phyloP scores from a whole-genome alignment of 2,113 vertebrate species.

The Lampris megalopsis region DNA sequence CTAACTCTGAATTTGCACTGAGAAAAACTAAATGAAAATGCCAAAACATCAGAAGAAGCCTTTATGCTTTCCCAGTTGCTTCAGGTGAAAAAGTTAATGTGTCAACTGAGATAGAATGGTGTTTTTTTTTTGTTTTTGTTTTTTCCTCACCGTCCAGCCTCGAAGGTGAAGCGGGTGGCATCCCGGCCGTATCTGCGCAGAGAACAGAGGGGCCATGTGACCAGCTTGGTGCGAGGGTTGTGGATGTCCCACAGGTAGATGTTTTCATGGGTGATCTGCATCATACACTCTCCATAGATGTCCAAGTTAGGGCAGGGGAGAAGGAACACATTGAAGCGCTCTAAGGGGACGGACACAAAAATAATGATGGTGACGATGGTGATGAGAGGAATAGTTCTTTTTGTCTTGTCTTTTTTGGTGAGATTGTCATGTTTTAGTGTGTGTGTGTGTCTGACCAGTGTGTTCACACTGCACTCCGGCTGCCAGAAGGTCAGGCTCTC shows the following conservation, averaged over 20 bases:
- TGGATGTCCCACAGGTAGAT: slow-evolving; percentile 98
- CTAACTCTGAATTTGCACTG: no score
- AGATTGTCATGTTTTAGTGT: not conserved
- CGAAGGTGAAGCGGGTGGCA: slow-evolving; percentile 94
- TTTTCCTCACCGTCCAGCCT: slow-evolving; percentile 88
- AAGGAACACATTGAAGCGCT: slow-evolving; percentile 95
- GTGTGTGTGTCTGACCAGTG: slow-evolving; percentile 81
- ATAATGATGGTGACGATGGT: no score
- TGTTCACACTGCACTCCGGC: slow-evolving; percentile 96
- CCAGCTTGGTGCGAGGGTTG: slow-evolving; percentile 92
- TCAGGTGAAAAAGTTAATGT: no score
- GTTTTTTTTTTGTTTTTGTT: no score
- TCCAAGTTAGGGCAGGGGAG: slow-evolving; percentile 94
- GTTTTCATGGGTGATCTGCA: slow-evolving; percentile 97
- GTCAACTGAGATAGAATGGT: not conserved
- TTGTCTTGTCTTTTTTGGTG: no score
- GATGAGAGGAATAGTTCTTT: no score
- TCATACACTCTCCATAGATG: slow-evolving; percentile 95
- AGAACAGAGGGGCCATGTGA: slow-evolving; percentile 96
- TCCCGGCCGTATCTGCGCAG: slow-evolving; percentile 93
- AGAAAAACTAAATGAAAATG: no score
- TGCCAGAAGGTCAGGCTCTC: slow-evolving; percentile 95
- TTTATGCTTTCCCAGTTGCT: no score
- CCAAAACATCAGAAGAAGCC: no score
- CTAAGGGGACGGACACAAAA: slow-evolving; percentile 66